Base-by-base conservation (phyloP, 1,140 invertebrate species). In the Caenorhabditis latens region DNA sequence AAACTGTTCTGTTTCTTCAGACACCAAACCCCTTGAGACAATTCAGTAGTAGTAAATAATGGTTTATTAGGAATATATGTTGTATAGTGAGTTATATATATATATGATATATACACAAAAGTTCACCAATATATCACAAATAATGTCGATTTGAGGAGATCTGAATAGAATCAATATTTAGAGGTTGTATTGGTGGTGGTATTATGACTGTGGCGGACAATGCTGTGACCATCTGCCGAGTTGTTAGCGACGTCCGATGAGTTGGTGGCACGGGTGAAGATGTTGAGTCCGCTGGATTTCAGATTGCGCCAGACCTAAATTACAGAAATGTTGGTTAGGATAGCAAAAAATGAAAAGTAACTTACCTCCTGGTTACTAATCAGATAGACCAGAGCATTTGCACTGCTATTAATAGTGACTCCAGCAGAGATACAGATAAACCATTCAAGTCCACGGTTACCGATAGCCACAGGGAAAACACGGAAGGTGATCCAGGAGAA, bases 401-500 rank as follows among this genome's bases (percentile, higher is more conserved):
- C 58, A 40, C 58, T 65, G 43, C 63, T 65, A 24, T 48, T 50
- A 14, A 85, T 85, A 6, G 63, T 85, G 9, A 85, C 63, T 11
- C 32, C 61, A 50, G 84, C 65, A 42, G 58, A 67, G n/a, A 85
- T 85, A 43, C 58, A 85, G 13, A 71, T 24, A 4, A 85, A 85
- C 43, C 63, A 67, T 65, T 85, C 84, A n/a, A 61, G 42, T 11
- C 65, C 61, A 32, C 42, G 67, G 14, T 71, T 48, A 7, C 43
- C 46, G 14, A 58, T 71, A 2, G 43, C 46, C 4, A 48, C 32
- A 32, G 84, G 84, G 9, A 85, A 57, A n/a, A 85, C 43, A 50
- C 84, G 84, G 48, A 85, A 63, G 1, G 84, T 67, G 0, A 65
- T 85, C 84, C 84, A 85, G 14, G 84, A 63, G 50, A 85, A 53